phyloP scores from a whole-genome alignment of 2,113 vertebrate species.

The Heliornis fulica region DNA sequence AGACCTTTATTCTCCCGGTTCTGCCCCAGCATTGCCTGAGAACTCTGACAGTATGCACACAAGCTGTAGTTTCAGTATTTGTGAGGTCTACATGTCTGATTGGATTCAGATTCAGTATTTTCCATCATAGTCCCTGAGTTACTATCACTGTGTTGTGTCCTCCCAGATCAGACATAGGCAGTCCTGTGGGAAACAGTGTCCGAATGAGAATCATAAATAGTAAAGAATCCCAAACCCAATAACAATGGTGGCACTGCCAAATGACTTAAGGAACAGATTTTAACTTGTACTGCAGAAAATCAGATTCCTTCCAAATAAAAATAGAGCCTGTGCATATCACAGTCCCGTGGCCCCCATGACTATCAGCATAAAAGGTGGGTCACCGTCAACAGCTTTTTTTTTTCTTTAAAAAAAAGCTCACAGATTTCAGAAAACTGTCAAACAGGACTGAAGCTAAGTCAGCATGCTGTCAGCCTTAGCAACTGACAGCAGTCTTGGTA shows the following conservation, averaged over 20 bases:
- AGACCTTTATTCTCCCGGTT: not conserved
- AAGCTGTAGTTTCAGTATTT: not conserved
- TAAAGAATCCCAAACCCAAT: not conserved
- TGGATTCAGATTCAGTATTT: not conserved
- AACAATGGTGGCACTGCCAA: not conserved
- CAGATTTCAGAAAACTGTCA: not conserved
- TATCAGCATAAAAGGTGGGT: not conserved
- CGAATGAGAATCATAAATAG: not conserved
- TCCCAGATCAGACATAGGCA: not conserved
- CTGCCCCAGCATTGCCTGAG: rapidly evolving
- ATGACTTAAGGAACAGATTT: not conserved
- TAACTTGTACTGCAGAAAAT: not conserved
- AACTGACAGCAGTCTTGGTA: not conserved
- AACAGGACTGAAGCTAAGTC: not conserved
- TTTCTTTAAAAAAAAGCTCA: not conserved
- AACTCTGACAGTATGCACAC: not conserved
- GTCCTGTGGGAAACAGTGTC: not conserved
- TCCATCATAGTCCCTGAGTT: not conserved
- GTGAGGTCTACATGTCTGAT: not conserved
- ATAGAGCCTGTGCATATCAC: not conserved
- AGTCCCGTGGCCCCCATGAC: not conserved
- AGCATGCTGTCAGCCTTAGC: not conserved
- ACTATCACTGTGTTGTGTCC: not conserved
- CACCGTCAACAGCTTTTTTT: not conserved
- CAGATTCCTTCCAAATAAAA: not conserved